A percentile compares a stretch with the other conserved stretches of the same genome.
phyloP scores from a whole-genome alignment of 2,888 invertebrate genomes.

The Agrypnus murinus region DNA sequence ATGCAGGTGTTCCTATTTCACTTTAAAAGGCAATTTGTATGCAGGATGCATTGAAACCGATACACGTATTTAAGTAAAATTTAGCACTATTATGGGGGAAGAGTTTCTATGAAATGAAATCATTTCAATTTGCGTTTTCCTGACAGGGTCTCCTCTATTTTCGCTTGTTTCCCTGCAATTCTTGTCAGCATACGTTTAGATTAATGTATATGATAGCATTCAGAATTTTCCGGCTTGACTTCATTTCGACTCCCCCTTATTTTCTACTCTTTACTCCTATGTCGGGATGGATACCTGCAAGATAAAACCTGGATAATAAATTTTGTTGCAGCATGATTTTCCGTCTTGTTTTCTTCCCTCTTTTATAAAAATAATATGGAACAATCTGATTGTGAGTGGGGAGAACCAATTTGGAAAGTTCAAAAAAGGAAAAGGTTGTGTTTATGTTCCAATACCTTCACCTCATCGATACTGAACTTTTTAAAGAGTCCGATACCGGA shows the following conservation, averaged over 20 bases:
- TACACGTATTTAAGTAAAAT: constrained; percentile 49
- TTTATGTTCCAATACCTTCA: constrained; percentile 8
- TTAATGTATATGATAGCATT: constrained; percentile 55
- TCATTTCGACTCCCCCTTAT: constrained; percentile 42
- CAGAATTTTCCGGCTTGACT: constrained; percentile 51
- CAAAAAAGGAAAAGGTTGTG: not conserved
- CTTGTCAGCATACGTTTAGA: constrained; percentile 55
- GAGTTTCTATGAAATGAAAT: constrained; percentile 45
- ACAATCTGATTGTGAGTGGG: not conserved
- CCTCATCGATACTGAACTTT: no score
- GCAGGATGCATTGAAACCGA: constrained; percentile 37
- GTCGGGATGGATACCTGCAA: constrained; percentile 47
- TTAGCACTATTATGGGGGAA: constrained; percentile 40
- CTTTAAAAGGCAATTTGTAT: constrained; percentile 44
- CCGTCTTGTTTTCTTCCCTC: constrained; percentile 3
- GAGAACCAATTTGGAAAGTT: constrained; percentile 16
- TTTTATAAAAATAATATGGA: constrained; percentile 11
- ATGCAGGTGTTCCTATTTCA: constrained; percentile 40
- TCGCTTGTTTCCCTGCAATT: constrained; percentile 55
- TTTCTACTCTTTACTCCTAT: constrained; percentile 40
- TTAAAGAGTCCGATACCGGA: constrained; percentile 16
- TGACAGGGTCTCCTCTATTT: constrained; percentile 49
- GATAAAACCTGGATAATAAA: constrained; percentile 45
- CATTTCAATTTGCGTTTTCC: constrained; percentile 55
- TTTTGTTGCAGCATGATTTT: constrained; percentile 32